phyloP scores from a whole-genome alignment of 2,888 invertebrate species.

The Cremastobaeus sp. region DNA sequence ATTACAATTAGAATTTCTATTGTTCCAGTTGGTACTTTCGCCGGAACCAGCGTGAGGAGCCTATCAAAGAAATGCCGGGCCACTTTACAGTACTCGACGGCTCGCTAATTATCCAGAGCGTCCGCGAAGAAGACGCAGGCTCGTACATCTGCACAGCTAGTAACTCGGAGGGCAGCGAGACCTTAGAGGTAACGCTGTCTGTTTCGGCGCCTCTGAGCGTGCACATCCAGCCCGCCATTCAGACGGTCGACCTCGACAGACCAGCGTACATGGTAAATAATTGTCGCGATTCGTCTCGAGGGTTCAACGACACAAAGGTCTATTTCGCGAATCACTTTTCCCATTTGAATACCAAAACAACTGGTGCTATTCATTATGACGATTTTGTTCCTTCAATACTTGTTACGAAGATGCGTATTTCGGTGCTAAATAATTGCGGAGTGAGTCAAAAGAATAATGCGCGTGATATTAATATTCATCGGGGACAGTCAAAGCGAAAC shows the following conservation, averaged over 20 bases:
- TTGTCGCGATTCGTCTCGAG: conserved; percentile 32
- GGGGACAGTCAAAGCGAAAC: background rate
- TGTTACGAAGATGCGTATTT: background rate
- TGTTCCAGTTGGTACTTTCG: conserved; percentile 79
- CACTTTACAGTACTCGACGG: conserved; percentile 80
- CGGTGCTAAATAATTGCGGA: background rate
- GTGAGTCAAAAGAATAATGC: conserved; percentile 9
- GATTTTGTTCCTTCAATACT: background rate
- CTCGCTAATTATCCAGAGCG: conserved; percentile 79
- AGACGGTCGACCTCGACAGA: conserved; percentile 79
- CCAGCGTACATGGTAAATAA: conserved; percentile 78
- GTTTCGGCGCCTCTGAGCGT: conserved; percentile 77
- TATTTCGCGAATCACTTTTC: conserved; percentile 53
- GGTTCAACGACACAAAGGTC: conserved; percentile 41
- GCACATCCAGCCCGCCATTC: conserved; percentile 76
- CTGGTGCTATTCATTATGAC: conserved; percentile 8
- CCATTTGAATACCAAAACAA: conserved; percentile 46
- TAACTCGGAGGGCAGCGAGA: conserved; percentile 80
- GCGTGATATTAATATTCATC: conserved; percentile 1
- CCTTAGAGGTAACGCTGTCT: conserved; percentile 80
- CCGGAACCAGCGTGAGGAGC: conserved; percentile 79
- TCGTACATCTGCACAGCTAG: conserved; percentile 80
- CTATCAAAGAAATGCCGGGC: conserved; percentile 79
- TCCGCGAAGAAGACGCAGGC: conserved; percentile 79
- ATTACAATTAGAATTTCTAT: no score